A percentile compares a stretch with the other conserved stretches of the same genome.
These are phyloP conservation scores for Plagiodera versicolora DNA, from an alignment of 2,888 invertebrate species.

Conservation along the genomic window DNA sequence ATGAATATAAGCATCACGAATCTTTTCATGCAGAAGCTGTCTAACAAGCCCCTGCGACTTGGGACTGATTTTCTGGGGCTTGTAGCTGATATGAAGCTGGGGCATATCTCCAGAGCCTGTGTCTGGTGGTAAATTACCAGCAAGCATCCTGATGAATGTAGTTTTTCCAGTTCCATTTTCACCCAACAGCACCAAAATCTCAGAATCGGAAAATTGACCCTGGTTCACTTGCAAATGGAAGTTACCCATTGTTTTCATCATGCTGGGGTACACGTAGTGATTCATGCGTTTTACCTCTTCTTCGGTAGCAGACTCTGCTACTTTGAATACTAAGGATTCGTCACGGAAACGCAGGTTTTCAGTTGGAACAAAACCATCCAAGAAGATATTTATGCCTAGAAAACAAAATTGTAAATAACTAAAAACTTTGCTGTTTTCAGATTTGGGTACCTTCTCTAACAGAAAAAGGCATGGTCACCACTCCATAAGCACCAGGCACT, in stretches of 20 bases:
- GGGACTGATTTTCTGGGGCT: slow-evolving; percentile 99
- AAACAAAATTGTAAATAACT: not conserved
- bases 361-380: slow-evolving; percentile 98
- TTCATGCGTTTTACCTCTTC: slow-evolving; percentile 97
- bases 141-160: slow-evolving; percentile 97
- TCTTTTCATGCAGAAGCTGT: slow-evolving; percentile 92
- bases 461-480: slow-evolving; percentile 99
- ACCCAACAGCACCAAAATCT: slow-evolving; percentile 94
- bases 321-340: slow-evolving; percentile 95
- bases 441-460: slow-evolving; percentile 84
- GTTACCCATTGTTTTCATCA: slow-evolving; percentile 81
- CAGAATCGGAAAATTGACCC: slow-evolving; percentile 98
- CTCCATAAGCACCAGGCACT: slow-evolving; percentile 97
- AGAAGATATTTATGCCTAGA: slow-evolving; percentile 93
- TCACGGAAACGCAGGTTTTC: slow-evolving; percentile 99
- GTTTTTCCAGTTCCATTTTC: slow-evolving; percentile 99
- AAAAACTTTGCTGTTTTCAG: slow-evolving; percentile 23
- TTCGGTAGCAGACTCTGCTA: slow-evolving; percentile 95
- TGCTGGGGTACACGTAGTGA: slow-evolving; percentile 92
- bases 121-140: slow-evolving; percentile 93
- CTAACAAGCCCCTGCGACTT: slow-evolving; percentile 93
- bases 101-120: slow-evolving; percentile 77
- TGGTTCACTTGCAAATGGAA: slow-evolving; percentile 80
- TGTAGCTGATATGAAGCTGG: slow-evolving; percentile 96
- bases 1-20: slow-evolving; percentile 96